Conservation (phyloP, 1,140 invertebrate genomes). For the Phortica variegata region DNA sequence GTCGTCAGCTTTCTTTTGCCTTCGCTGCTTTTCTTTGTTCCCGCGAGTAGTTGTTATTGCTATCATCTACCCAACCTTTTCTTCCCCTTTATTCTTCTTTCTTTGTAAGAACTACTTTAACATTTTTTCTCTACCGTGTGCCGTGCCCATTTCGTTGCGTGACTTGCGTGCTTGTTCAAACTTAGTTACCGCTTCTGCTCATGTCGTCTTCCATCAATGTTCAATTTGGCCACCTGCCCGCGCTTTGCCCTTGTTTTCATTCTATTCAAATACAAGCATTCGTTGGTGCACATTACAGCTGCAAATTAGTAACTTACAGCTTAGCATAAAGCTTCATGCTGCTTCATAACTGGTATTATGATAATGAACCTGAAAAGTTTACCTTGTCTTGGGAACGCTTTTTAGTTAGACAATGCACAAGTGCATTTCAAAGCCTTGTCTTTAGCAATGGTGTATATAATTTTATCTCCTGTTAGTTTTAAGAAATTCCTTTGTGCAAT, state of each 20-base stretch:
- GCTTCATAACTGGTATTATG: no score
- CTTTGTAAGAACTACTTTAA: no score
- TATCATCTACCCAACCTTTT: conserved; percentile 28
- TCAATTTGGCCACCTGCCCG: conserved; percentile 3
- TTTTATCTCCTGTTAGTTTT: no score
- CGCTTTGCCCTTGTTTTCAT: not conserved
- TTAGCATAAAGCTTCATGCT: no score
- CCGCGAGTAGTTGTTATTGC: not conserved
- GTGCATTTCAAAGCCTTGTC: no score
- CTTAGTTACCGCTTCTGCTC: not conserved
- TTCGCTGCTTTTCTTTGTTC: not conserved
- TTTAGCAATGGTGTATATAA: no score
- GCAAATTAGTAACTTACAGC: no score
- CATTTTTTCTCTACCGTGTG: conserved; percentile 10
- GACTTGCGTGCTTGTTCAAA: conserved; percentile 43
- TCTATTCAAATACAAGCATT: conserved; percentile 10
- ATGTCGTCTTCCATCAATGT: not conserved
- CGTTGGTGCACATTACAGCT: no score
- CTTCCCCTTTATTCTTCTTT: conserved; percentile 17
- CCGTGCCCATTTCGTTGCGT: conserved; percentile 50
- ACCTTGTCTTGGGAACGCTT: no score
- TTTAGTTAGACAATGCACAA: no score
- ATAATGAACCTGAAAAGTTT: no score
- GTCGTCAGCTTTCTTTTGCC: conserved; percentile 34
- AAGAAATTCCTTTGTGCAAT: no score